These are phyloP conservation scores for Gari tellinella DNA, from an alignment of 2,888 invertebrate genomes.

Conservation along the genomic window DNA sequence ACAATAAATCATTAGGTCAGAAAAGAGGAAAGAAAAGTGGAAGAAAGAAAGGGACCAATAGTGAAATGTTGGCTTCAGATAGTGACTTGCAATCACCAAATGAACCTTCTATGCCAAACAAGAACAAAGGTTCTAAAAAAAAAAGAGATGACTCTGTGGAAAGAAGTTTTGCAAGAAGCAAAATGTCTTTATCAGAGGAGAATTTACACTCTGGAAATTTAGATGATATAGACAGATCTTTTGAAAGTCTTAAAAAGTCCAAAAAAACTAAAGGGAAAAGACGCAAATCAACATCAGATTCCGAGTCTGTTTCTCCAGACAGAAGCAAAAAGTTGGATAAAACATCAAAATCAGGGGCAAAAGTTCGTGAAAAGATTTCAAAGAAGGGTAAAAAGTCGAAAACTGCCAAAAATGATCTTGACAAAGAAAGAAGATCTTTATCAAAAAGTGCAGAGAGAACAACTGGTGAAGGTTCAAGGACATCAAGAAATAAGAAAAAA, in stretches of 20 bases:
- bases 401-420: not conserved
- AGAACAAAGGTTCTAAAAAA: not conserved
- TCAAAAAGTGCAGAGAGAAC: slow-evolving; percentile 20
- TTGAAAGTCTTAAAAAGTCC: slow-evolving; percentile 7
- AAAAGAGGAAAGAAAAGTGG: slow-evolving; percentile 4
- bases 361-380: slow-evolving; percentile 10
- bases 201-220: slow-evolving; percentile 25
- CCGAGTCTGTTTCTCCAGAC: not conserved
- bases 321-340: not conserved
- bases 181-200: slow-evolving; percentile 18
- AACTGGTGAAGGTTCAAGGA: slow-evolving; percentile 1
- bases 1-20: not conserved
- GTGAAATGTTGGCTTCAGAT: not conserved
- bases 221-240: slow-evolving; percentile 4
- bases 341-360: not conserved
- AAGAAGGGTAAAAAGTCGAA: slow-evolving; percentile 27
- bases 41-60: slow-evolving; percentile 9
- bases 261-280: slow-evolving; percentile 13
- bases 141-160: slow-evolving; percentile 37
- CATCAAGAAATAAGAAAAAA: not conserved
- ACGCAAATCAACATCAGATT: slow-evolving; percentile 1
- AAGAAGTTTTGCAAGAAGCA: slow-evolving; percentile 51
- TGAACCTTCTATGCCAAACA: not conserved
- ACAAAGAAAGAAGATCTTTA: slow-evolving; percentile 3
- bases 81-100: not conserved